Evolutionary conservation across 2,888 invertebrate genomes (phyloP).

Genomic region (Venusia cambrica): DNA sequence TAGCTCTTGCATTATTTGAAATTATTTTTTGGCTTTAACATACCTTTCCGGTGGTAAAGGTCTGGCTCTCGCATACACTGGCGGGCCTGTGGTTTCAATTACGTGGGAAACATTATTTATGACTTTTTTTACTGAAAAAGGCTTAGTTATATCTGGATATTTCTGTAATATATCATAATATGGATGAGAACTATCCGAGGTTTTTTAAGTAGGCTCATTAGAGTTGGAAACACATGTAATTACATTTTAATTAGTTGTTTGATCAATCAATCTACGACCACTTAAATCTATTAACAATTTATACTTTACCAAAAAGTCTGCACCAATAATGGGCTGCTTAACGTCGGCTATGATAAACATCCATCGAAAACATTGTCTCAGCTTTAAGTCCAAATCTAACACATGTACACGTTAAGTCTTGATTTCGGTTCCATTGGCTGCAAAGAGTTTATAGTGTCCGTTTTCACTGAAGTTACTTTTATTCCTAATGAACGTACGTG

Average conservation of each 20-base stretch:
- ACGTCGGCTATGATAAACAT: constrained; percentile 30
- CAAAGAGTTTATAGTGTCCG: constrained; percentile 25
- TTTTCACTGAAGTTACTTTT: neutral
- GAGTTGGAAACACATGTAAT: neutral
- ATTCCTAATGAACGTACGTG: too few species aligned
- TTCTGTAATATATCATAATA: constrained; percentile 8
- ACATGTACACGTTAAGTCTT: constrained; percentile 19
- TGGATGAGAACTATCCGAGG: constrained; percentile 11
- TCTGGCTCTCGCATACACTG: constrained; percentile 13
- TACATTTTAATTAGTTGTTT: constrained; percentile 3
- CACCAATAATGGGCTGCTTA: constrained; percentile 31
- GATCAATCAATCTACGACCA: constrained; percentile 6
- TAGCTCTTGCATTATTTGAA: constrained; percentile 11
- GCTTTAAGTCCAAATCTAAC: constrained; percentile 25
- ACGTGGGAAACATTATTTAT: constrained; percentile 12
- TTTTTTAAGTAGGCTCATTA: neutral
- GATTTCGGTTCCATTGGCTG: constrained; percentile 26
- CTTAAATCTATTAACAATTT: constrained; percentile 31
- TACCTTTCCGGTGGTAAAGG: constrained; percentile 13
- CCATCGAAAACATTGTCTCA: constrained; percentile 30
- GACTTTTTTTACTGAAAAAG: constrained; percentile 12
- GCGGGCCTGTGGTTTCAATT: constrained; percentile 22
- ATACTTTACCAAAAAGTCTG: constrained; percentile 30
- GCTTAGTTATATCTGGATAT: constrained; percentile 20
- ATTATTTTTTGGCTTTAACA: constrained; percentile 12